These are phyloP conservation scores for Fulmarus glacialis DNA, from an alignment of 2,113 vertebrate species.

Conservation along the genomic window DNA sequence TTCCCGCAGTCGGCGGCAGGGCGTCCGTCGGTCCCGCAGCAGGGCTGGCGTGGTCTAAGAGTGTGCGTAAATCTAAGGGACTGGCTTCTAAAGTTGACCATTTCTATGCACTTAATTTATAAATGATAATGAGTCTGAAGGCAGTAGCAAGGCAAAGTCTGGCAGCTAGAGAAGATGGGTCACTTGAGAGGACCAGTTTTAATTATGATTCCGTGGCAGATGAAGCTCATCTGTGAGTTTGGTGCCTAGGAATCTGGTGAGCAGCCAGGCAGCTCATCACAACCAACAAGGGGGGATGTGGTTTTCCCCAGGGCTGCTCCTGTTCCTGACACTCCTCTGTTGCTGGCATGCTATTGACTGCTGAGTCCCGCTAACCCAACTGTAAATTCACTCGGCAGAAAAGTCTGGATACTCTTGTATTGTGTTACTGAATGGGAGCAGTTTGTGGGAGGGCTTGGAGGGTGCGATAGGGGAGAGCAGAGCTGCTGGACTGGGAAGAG, in stretches of 20 bases:
- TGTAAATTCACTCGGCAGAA: not conserved
- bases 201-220: not conserved
- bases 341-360: fast-evolving
- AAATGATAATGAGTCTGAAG: not conserved
- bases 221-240: not conserved
- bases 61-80: fast-evolving
- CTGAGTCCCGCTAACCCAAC: fast-evolving
- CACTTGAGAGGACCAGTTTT: not conserved
- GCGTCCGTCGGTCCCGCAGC: fast-evolving
- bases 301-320: not conserved
- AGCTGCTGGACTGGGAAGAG: not conserved
- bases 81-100: fast-evolving
- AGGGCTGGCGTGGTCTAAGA: fast-evolving
- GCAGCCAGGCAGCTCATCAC: not conserved
- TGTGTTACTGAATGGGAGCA: not conserved
- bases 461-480: fast-evolving
- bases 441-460: not conserved
- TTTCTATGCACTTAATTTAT: not conserved
- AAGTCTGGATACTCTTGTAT: not conserved
- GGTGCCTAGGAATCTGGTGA: not conserved
- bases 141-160: not conserved
- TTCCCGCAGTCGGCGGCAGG: fast-evolving
- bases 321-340: not conserved
- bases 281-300: fast-evolving
- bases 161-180: not conserved